These are phyloP conservation scores for Drosophila putrida DNA, from an alignment of 2,888 invertebrate species.

Conservation along the genomic window DNA sequence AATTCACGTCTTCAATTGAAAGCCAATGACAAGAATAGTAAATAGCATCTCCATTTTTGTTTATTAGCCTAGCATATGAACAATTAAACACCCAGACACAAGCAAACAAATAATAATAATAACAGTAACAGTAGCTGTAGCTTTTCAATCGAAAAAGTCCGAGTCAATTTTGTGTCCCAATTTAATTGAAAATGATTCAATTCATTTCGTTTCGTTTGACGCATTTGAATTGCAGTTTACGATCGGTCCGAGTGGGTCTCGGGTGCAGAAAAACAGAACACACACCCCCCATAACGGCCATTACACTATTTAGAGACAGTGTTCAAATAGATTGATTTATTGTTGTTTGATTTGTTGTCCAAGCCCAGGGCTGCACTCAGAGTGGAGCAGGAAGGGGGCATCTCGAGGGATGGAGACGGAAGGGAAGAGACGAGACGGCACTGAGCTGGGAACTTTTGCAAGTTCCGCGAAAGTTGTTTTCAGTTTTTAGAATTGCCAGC, in stretches of 20 bases:
- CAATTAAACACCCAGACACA: constrained; percentile 31
- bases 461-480: constrained; percentile 69
- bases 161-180: constrained; percentile 41
- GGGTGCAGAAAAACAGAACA: not conserved
- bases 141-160: constrained; percentile 14
- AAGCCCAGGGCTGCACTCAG: not conserved
- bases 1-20: constrained; percentile 36
- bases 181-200: constrained; percentile 42
- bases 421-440: not conserved
- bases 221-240: constrained; percentile 54
- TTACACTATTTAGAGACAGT: constrained; percentile 17
- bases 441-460: constrained; percentile 37
- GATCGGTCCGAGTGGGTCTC: constrained; percentile 6
- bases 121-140: constrained; percentile 7
- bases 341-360: constrained; percentile 34
- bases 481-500: constrained; percentile 60
- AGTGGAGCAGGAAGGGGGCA: not conserved
- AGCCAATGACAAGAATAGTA: constrained; percentile 28
- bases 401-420: not conserved
- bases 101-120: constrained; percentile 5
- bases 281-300: not conserved
- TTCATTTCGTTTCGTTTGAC: constrained; percentile 53
- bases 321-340: constrained; percentile 48
- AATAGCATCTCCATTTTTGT: constrained; percentile 1
- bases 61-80: constrained; percentile 25